Conservation (phyloP, 64 coral and sea anemone genomes). For the Cladopsammia gracilis region DNA sequence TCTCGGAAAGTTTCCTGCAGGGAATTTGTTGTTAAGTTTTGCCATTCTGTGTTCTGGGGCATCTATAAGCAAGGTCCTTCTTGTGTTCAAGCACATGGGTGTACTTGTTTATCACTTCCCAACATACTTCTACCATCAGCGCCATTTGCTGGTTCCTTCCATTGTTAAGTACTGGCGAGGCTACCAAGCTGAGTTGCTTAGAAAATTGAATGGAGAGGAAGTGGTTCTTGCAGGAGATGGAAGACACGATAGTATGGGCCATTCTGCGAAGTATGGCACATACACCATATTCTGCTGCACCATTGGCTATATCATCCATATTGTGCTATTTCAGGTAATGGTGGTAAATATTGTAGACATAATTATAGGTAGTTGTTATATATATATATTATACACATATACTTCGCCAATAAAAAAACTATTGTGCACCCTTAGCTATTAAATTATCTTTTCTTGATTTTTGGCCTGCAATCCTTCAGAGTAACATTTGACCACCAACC, state of each 20-base stretch:
- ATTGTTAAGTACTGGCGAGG: conserved; percentile 48
- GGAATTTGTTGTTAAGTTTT: conserved; percentile 80
- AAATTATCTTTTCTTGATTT: too few relatives aligned
- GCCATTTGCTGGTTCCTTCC: conserved; percentile 44
- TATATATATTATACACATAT: too few relatives aligned
- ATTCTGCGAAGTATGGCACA: conserved; percentile 75
- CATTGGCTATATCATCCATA: conserved; percentile 58
- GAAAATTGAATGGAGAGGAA: conserved; percentile 18
- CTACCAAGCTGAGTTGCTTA: conserved; percentile 19
- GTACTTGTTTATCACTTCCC: conserved; percentile 24
- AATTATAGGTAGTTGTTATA: too few relatives aligned
- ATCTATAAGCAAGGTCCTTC: conserved; percentile 49
- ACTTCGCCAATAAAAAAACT: too few relatives aligned
- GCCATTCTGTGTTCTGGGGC: conserved; percentile 54
- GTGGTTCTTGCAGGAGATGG: conserved; percentile 69
- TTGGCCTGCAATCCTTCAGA: too few relatives aligned
- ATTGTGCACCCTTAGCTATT: too few relatives aligned
- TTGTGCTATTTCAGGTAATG: conserved; percentile 57
- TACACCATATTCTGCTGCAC: conserved; percentile 77
- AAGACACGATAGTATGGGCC: conserved; percentile 72
- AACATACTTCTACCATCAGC: conserved; percentile 63
- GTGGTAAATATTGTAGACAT: too few relatives aligned
- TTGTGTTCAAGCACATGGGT: conserved; percentile 66
- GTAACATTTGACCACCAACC: too few relatives aligned
- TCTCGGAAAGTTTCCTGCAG: conserved; percentile 68